Base-by-base conservation (phyloP, 35 echinoderm and acorn worm genomes). In the Acanthaster planci region DNA sequence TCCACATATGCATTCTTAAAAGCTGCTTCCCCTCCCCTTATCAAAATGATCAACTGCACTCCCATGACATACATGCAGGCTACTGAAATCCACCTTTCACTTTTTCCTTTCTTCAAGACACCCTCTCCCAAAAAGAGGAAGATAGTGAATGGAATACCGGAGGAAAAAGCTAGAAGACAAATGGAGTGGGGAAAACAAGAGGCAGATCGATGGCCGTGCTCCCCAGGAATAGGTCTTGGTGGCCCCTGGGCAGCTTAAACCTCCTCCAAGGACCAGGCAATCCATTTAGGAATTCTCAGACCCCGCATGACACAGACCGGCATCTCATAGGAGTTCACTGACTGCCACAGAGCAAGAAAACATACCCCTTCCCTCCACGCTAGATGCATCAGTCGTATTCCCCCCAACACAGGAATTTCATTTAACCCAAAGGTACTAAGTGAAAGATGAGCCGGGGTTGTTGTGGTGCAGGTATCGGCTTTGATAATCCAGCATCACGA, bases 251-350 rank as follows among this genome's bases (percentile, higher is more conserved):
- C 64, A 72, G 64, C 64, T 72, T 72, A 72, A 47, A 6, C 4
- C 42, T 12, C 42, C 12, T 29, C 64, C 34, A 72, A 26, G 23
- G 26, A 72, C 14, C 64, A 72, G 30, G 64, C 64, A 72, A 72
- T 72, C 64, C 64, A 72, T 72, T 72, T 72, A 72, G 64, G 34
- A 72, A 72, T 26, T n/a, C n/a, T n/a, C n/a, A 72, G 64, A 72
- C 26, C 19, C 64, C 12, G 42, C 14, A 72, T 72, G 64, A 72
- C 64, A 72, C 64, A 72, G 26, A 68, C 30, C 1, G 23, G 34
- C 1, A 68, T 34, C 64, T 31, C 23, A 7, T 19, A 21, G 64
- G 64, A 72, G 64, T 72, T 72, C 64, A 72, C 14, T 72, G 64
- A 72, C 64, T 31, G 64, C 14, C 64, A 34, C 34, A 26, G 23